Evolutionary conservation across 1,140 invertebrate genomes (phyloP), one percentile per base, ranked within the genome.

Genomic region (Rhyzopertha dominica): DNA sequence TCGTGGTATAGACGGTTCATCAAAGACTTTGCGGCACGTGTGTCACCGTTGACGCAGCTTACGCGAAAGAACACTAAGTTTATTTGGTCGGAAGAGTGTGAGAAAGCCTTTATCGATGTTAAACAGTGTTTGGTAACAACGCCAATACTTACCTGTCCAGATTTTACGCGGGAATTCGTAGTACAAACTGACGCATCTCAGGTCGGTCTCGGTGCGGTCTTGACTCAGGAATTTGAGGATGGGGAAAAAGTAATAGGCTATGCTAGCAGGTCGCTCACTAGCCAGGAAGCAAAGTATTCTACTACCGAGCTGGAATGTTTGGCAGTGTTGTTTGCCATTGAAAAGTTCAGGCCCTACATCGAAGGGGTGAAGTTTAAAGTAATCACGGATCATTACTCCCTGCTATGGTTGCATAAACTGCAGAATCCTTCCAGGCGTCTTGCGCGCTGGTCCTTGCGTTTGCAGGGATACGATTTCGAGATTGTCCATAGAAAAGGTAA

Each of bases 251-350:
- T 62, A 2, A 56, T 74, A 3, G 56, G 58, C 0, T 72, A 70
- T 53, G 64, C 62, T 10, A 69, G 69, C 47, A 25, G 68, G n/a
- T 43, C 48, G 1, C 43, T 75, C 5, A 51, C 29, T 8, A 39
- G 39, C 8, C 25, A 50, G 7, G 71, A 76, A 56, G 48, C 28
- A 35, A 70, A 72, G 17, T 76, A 72, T 45, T 54, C 49, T 2
- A 56, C 56, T 4, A 70, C 67, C 1, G 72, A 78, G 53, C 49
- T 58, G 36, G 72, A 77, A 62, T 66, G 63, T 38, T 47, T 76
- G 9, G 70, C 69, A 1, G 57, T 74, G 8, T 28, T 76, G 1
- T 60, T 53, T 47, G 63, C 59, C 2, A 53, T 75, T 1, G 50
- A 70, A 40, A 62, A 70, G 30, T 69, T 70, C 43, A 28, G 57